Conservation (phyloP, 2,888 invertebrate species). For the Spisula solida region DNA sequence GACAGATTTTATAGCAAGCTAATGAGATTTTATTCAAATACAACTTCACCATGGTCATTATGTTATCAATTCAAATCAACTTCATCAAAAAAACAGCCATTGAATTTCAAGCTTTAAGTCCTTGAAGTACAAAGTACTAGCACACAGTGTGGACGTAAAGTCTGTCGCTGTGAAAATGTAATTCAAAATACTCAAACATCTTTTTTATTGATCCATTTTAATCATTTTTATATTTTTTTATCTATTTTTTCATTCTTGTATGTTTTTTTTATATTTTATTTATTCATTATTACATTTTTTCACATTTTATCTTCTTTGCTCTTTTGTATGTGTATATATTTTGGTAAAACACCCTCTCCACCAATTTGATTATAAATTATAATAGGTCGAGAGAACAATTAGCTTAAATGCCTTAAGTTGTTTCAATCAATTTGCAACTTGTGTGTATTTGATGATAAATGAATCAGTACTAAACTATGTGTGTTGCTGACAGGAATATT, state of each 20-base stretch:
- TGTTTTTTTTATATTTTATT: no score
- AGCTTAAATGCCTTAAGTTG: not conserved
- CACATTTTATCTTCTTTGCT: no score
- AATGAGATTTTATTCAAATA: not conserved
- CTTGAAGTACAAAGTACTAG: not conserved
- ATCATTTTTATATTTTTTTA: no score
- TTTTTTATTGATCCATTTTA: not conserved
- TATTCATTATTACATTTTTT: no score
- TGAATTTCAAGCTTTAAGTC: not conserved
- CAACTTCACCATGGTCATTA: not conserved
- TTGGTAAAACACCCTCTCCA: not conserved
- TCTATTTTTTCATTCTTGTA: no score
- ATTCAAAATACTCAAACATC: not conserved
- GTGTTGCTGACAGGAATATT: not conserved
- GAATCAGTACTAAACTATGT: not conserved
- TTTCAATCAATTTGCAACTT: not conserved
- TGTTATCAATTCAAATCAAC: slow-evolving; percentile 7
- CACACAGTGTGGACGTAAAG: not conserved
- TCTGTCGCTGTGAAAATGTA: not conserved
- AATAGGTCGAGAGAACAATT: not conserved
- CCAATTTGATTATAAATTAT: not conserved
- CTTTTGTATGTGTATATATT: no score
- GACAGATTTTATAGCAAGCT: not conserved
- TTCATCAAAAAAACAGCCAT: not conserved
- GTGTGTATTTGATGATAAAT: not conserved